Base-by-base conservation (phyloP, 2,113 vertebrate genomes). In the Toxotes jaculatrix region DNA sequence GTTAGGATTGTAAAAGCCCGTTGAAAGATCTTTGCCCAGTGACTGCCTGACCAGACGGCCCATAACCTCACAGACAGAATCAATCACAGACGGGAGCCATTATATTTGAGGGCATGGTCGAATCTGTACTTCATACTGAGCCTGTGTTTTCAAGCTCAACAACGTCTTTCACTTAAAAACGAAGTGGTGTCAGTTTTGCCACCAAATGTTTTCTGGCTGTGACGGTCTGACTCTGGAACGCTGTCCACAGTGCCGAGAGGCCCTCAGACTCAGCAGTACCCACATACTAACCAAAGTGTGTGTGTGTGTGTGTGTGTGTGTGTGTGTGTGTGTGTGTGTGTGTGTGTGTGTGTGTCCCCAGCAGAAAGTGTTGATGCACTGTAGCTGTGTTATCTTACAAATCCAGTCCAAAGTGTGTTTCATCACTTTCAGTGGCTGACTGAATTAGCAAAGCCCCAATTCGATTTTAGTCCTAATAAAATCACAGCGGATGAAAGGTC, bases 381-480 rank as follows among this genome's bases (percentile, higher is more conserved):
- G 21, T 19, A 27, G 57, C 53, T 38, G 19, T 40, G 17, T 64
- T 31, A 56, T 77, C 55, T 63, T 27, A 49, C n/a, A 75, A 55
- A 42, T 0, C 17, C 3, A 49, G 36, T 66, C 12, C 19, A 83
- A 47, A 31, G 23, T 38, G 71, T 7, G 13, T 40, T 78, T 82
- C 64, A 84, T 79, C 66, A 66, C 56, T 76, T 67, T 80, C 76
- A 59, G 67, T 31, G 45, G n/a, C 34, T 68, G 61, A 84, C 53
- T 60, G 34, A 77, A 84, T 90, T 83, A 89, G 75, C 14, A 10
- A 23, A 45, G 42, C 10, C 23, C 1, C 12, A 65, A 89, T 90
- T 84, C 45, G 74, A 87, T 90, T 89, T 80, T 36, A 31, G 64
- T 27, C 36, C 51, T 86, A 84, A 91, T 81, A 71, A 83, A 70